phyloP scores from a whole-genome alignment of 2,113 vertebrate genomes.

The Irena cyanogastra region DNA sequence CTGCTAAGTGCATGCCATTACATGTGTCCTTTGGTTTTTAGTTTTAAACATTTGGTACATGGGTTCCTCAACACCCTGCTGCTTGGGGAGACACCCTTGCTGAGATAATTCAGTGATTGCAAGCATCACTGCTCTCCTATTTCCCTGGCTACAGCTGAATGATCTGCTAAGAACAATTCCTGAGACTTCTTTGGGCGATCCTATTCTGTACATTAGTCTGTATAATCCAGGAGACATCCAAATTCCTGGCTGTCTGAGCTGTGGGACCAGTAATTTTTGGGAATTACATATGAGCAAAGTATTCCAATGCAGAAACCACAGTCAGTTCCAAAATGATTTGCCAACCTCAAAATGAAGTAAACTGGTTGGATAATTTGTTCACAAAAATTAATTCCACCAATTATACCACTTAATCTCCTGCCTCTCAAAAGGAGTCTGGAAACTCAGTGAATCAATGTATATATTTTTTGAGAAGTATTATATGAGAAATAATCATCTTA shows the following conservation, averaged over 20 bases:
- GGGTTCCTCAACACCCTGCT: not conserved
- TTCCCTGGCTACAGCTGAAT: not conserved
- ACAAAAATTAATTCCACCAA: not conserved
- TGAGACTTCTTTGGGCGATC: not conserved
- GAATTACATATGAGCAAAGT: not conserved
- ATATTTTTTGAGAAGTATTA: not conserved
- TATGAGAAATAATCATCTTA: not conserved
- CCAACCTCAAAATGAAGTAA: not conserved
- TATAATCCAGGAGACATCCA: not conserved
- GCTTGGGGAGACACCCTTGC: not conserved
- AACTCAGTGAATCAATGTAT: not conserved
- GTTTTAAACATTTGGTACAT: not conserved
- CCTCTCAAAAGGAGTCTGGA: not conserved
- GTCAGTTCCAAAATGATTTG: not conserved
- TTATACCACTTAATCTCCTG: not conserved
- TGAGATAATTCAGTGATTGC: not conserved
- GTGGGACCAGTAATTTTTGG: not conserved
- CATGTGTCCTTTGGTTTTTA: not conserved
- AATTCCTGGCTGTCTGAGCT: not conserved
- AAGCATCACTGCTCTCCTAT: not conserved
- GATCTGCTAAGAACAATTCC: not conserved
- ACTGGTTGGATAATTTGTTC: not conserved
- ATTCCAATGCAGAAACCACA: not conserved
- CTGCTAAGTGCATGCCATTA: not conserved
- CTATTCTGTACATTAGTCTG: not conserved